A percentile compares a stretch with the other conserved stretches of the same genome.
phyloP scores from a whole-genome alignment of 2,113 vertebrate species.

The Ceyx cyanopectus region DNA sequence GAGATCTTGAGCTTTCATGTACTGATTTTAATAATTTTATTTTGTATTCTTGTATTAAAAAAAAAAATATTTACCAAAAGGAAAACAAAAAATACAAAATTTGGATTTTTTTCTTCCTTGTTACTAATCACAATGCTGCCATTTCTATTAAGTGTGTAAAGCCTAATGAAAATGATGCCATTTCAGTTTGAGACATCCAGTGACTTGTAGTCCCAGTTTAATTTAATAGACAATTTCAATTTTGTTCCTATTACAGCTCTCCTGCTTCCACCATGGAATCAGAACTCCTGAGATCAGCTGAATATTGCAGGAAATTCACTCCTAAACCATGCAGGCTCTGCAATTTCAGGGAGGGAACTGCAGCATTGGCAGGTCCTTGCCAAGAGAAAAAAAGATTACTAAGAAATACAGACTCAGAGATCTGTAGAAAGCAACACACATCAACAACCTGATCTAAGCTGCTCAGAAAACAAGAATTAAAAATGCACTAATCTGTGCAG shows the following conservation, averaged over 20 bases:
- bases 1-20: neutral
- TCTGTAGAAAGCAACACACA: neutral
- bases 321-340: neutral
- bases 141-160: neutral
- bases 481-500: neutral
- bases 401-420: neutral
- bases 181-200: neutral
- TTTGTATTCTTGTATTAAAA: neutral
- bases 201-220: neutral
- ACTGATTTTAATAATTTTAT: neutral
- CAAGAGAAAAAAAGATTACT: neutral
- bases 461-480: neutral
- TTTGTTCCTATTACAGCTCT: neutral
- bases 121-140: neutral
- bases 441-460: neutral
- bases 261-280: neutral
- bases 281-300: neutral
- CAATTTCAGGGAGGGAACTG: neutral
- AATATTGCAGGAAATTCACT: neutral
- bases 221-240: neutral
- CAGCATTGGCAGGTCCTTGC: neutral
- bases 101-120: neutral
- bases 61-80: neutral
- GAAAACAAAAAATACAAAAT: too few species aligned
- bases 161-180: neutral